Percentiles rank a stretch among this genome's conserved stretches.
These are phyloP conservation scores for Aulostomus chinensis DNA, from an alignment of 2,797 vertebrate genomes.

Conservation along the genomic window DNA sequence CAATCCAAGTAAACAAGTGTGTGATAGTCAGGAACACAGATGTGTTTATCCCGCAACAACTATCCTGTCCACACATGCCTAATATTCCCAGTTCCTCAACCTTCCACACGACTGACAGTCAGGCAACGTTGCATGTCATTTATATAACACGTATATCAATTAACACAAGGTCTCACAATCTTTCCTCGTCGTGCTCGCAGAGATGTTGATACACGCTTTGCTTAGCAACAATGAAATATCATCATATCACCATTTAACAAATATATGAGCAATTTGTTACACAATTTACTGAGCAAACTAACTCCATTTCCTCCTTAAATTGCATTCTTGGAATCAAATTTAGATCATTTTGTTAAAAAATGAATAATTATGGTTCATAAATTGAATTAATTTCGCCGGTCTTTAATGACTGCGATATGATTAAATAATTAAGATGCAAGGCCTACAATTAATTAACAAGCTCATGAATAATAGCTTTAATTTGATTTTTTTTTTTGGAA, in stretches of 20 bases:
- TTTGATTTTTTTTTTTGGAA: no score
- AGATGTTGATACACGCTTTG: no score
- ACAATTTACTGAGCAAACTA: background rate
- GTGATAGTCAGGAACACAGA: slow-evolving; percentile 5
- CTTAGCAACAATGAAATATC: background rate
- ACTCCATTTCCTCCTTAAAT: background rate
- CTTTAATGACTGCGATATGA: background rate
- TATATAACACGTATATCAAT: slow-evolving; percentile 24
- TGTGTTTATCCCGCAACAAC: slow-evolving; percentile 12
- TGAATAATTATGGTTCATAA: slow-evolving; percentile 2
- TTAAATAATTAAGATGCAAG: background rate
- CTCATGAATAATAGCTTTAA: background rate
- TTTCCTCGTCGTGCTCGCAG: slow-evolving; percentile 2
- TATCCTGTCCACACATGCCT: slow-evolving; percentile 1
- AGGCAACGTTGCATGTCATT: slow-evolving; percentile 22
- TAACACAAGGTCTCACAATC: slow-evolving; percentile 27
- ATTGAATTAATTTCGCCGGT: slow-evolving; percentile 9
- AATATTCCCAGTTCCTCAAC: background rate
- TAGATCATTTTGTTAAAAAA: background rate
- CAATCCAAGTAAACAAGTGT: slow-evolving; percentile 34
- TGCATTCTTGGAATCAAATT: slow-evolving; percentile 1
- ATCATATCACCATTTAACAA: slow-evolving; percentile 1
- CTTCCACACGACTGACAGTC: slow-evolving; percentile 7
- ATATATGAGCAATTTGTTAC: background rate
- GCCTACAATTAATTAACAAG: slow-evolving; percentile 6